These are phyloP conservation scores for Caerostris extrusa DNA, from an alignment of 1,140 invertebrate genomes.

Conservation along the genomic window DNA sequence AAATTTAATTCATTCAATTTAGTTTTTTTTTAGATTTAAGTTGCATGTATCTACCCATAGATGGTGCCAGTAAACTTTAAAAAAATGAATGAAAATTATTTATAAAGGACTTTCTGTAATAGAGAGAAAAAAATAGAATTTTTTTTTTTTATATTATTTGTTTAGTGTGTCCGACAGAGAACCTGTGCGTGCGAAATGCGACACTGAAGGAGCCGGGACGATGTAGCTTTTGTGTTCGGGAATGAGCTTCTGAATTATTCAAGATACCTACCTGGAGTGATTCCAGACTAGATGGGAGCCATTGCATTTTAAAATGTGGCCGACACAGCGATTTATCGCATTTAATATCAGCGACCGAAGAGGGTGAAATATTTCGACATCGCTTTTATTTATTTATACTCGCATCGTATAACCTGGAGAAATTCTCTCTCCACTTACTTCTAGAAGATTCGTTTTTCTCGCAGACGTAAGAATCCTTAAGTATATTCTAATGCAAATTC, in stretches of 20 bases:
- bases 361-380: slow-evolving; percentile 20
- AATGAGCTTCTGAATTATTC: slow-evolving; percentile 18
- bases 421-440: not conserved
- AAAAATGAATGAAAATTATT: no score
- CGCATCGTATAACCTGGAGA: not conserved
- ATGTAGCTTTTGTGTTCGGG: slow-evolving; percentile 25
- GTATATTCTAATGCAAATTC: no score
- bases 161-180: not conserved
- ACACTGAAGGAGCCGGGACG: not conserved
- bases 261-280: slow-evolving; percentile 12
- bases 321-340: slow-evolving; percentile 7
- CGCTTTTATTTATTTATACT: slow-evolving; percentile 22
- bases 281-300: slow-evolving; percentile 7
- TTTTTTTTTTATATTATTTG: no score
- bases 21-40: no score
- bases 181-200: not conserved
- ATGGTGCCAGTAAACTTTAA: no score
- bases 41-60: no score
- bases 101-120: no score
- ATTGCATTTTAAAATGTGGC: slow-evolving; percentile 26
- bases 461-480: no score
- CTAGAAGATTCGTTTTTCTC: no score
- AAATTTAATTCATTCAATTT: no score
- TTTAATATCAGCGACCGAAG: slow-evolving; percentile 10
- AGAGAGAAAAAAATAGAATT: no score